phyloP scores from a whole-genome alignment of 2,888 invertebrate genomes.

The Strigamia maritima region DNA sequence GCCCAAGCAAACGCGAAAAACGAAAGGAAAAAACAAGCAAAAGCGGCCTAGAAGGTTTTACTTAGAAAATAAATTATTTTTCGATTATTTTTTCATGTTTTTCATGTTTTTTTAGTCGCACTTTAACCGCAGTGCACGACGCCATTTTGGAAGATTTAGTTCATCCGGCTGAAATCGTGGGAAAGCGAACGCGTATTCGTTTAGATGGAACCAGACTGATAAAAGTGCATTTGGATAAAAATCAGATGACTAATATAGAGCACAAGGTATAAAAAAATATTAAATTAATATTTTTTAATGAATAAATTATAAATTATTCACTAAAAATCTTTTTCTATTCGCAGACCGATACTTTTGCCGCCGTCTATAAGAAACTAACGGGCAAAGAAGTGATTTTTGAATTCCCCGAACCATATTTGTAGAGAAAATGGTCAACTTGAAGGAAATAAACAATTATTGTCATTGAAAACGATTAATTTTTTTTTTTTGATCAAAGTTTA shows the following conservation, averaged over 20 bases:
- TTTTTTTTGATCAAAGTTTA: no score
- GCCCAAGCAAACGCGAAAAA: slow-evolving; percentile 95
- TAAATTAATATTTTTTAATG: not conserved
- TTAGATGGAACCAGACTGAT: slow-evolving; percentile 93
- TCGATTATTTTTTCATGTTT: not conserved
- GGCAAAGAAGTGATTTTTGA: slow-evolving; percentile 98
- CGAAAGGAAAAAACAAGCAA: slow-evolving; percentile 69
- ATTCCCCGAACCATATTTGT: slow-evolving; percentile 84
- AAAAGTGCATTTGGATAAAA: slow-evolving; percentile 97
- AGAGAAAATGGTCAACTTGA: no score
- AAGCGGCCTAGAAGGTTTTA: slow-evolving; percentile 66
- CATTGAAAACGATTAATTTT: no score
- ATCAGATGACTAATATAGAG: slow-evolving; percentile 98
- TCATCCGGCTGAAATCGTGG: slow-evolving; percentile 98
- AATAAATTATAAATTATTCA: not conserved
- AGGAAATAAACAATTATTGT: no score
- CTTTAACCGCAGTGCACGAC: slow-evolving; percentile 95
- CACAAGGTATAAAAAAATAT: slow-evolving; percentile 74
- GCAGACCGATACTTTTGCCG: slow-evolving; percentile 95
- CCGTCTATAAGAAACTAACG: slow-evolving; percentile 98
- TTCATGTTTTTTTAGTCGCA: slow-evolving; percentile 64
- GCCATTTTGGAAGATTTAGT: slow-evolving; percentile 95
- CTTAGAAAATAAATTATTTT: no score
- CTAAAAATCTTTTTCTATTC: slow-evolving; percentile 54
- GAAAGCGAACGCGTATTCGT: slow-evolving; percentile 93